phyloP scores from a whole-genome alignment of 2,797 vertebrate genomes.

The Philypnodon macrostomus region DNA sequence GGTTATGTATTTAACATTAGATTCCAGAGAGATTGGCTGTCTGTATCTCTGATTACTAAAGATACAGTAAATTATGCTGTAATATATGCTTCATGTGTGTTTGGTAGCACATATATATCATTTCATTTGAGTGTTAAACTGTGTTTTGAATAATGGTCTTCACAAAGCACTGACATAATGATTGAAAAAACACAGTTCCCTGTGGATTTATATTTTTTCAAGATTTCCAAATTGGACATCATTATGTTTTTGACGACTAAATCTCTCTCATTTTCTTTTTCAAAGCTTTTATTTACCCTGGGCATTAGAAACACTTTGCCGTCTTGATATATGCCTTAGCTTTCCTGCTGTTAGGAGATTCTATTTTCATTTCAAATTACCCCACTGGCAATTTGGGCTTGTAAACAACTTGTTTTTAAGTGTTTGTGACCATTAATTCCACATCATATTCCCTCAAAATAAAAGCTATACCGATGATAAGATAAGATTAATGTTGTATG shows the following conservation, averaged over 20 bases:
- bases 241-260: conserved; percentile 65
- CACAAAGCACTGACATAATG: conserved; percentile 1
- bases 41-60: too few species aligned
- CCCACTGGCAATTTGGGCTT: conserved; percentile 44
- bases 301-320: conserved; percentile 58
- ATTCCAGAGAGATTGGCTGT: too few species aligned
- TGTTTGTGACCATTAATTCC: conserved; percentile 51
- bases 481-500: conserved; percentile 46
- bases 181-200: conserved; percentile 15
- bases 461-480: conserved; percentile 41
- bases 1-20: too few species aligned
- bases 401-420: conserved; percentile 53
- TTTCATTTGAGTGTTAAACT: too few species aligned
- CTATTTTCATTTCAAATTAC: conserved; percentile 55
- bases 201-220: conserved; percentile 37
- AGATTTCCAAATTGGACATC: conserved; percentile 61
- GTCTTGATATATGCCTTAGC: conserved; percentile 17
- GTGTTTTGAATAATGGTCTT: conserved; percentile 18
- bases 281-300: conserved; percentile 64
- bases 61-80: too few species aligned
- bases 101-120: too few species aligned
- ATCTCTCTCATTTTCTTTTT: conserved; percentile 68
- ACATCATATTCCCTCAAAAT: conserved; percentile 39
- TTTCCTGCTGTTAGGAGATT: conserved; percentile 26
- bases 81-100: background rate